Conservation (phyloP, 1,140 invertebrate genomes). For the Pentalonia nigronervosa region DNA sequence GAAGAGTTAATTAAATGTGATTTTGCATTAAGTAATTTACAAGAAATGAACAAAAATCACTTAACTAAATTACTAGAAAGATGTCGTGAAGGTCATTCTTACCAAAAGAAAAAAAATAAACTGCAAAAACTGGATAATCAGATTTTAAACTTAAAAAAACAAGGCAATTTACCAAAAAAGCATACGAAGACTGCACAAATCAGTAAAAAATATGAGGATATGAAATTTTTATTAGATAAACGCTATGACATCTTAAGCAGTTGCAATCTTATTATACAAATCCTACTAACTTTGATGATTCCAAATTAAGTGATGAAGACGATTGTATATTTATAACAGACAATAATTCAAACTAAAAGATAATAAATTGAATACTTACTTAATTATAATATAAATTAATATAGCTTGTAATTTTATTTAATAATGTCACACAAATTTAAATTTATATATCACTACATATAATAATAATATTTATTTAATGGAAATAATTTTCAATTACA, state of each 20-base stretch:
- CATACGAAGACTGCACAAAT: not conserved
- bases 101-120: constrained; percentile 75
- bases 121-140: constrained; percentile 71
- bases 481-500: no score
- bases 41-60: constrained; percentile 74
- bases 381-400: no score
- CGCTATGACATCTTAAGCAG: not conserved
- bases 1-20: constrained; percentile 85
- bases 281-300: not conserved
- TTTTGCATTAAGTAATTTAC: constrained; percentile 76
- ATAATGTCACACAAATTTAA: no score
- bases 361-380: no score
- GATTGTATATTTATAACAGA: not conserved
- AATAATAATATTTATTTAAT: no score
- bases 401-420: no score
- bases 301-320: not conserved
- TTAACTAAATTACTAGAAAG: constrained; percentile 70
- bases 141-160: constrained; percentile 45
- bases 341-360: not conserved
- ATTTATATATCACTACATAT: no score
- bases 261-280: not conserved
- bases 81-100: constrained; percentile 71
- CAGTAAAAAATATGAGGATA: not conserved
- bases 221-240: not conserved
- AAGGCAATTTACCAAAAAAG: not conserved